phyloP scores from a whole-genome alignment of 2,113 vertebrate genomes.

The Daboia siamensis region DNA sequence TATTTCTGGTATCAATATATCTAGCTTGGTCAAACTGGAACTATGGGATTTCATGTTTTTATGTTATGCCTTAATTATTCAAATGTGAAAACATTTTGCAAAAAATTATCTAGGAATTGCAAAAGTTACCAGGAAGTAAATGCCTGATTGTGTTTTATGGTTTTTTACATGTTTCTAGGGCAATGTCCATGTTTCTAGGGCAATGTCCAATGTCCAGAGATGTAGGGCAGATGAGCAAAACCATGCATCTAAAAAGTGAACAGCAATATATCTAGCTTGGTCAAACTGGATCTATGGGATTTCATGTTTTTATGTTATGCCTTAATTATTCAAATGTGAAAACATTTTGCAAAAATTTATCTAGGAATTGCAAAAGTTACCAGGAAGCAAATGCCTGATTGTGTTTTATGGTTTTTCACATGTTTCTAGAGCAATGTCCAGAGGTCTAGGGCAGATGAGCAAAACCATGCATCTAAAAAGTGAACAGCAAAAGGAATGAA shows the following conservation, averaged over 20 bases:
- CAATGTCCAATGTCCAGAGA: not conserved
- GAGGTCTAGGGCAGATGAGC: not conserved
- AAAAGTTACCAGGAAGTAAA: not conserved
- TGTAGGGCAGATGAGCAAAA: not conserved
- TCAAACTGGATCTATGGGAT: not conserved
- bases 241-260: not conserved
- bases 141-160: not conserved
- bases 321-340: slow-evolving; percentile 16
- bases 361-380: not conserved
- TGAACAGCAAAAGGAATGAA: not conserved
- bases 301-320: not conserved
- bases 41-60: not conserved
- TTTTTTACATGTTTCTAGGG: not conserved
- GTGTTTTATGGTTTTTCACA: slow-evolving; percentile 1
- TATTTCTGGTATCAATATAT: not conserved
- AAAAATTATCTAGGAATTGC: not conserved
- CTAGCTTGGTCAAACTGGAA: not conserved
- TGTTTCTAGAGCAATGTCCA: not conserved
- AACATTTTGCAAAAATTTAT: slow-evolving; percentile 9
- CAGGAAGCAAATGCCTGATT: not conserved
- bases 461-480: not conserved
- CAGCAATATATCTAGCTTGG: not conserved
- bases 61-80: not conserved
- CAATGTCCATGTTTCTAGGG: not conserved
- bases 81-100: slow-evolving; percentile 16